Percentiles rank a stretch among this genome's conserved stretches.
These are phyloP conservation scores for Dipodomys merriami DNA, from an alignment of 2,113 vertebrate genomes.

Conservation along the genomic window DNA sequence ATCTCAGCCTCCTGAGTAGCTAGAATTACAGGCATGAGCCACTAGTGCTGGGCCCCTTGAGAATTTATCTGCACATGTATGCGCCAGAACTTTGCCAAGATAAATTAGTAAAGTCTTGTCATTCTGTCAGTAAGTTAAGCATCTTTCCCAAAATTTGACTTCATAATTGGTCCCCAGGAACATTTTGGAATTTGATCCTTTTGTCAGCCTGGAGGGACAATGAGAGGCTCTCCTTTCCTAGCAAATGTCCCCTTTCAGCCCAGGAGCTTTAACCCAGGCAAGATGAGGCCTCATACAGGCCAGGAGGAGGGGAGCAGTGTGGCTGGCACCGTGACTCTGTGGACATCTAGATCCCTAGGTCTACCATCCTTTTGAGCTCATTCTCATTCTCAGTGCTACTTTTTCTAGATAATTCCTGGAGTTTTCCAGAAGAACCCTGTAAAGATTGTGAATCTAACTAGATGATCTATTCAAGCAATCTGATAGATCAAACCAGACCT, in stretches of 20 bases:
- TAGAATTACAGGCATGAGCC: too few relatives aligned
- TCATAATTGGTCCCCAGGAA: constrained; percentile 54
- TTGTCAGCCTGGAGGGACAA: background rate
- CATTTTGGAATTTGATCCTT: constrained; percentile 37
- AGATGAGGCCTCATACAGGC: too few relatives aligned
- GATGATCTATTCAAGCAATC: background rate
- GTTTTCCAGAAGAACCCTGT: background rate
- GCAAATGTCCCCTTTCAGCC: background rate
- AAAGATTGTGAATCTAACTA: background rate
- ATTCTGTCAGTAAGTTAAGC: constrained; percentile 28
- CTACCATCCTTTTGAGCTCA: background rate
- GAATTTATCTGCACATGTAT: background rate
- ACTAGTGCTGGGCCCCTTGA: background rate
- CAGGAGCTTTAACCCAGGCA: background rate
- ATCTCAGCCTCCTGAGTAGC: too few relatives aligned
- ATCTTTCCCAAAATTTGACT: constrained; percentile 33
- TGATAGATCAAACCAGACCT: background rate
- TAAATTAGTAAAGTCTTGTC: constrained; percentile 30
- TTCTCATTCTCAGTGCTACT: background rate
- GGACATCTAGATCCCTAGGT: background rate
- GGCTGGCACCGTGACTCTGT: background rate
- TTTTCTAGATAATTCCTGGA: constrained; percentile 4
- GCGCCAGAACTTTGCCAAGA: constrained; percentile 38
- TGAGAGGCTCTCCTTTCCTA: background rate
- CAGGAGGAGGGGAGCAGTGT: background rate